Conservation (phyloP, 2,888 invertebrate species). For the Lordiphosa fenestrarum region DNA sequence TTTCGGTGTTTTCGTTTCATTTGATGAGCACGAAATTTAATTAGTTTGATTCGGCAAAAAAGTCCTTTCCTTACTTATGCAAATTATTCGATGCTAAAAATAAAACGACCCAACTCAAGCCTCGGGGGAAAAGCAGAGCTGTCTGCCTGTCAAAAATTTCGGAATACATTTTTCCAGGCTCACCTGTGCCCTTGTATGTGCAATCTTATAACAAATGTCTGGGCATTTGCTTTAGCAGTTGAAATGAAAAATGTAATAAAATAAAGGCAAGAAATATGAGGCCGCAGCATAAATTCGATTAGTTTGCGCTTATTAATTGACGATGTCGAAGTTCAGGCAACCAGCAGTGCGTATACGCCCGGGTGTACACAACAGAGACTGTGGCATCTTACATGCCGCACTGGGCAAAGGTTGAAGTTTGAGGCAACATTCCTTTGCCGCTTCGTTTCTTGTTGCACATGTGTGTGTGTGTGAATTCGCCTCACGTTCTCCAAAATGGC, state of each 20-base stretch:
- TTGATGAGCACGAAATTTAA: too few species aligned
- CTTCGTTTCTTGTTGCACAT: slow-evolving; percentile 33
- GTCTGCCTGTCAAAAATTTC: slow-evolving; percentile 4
- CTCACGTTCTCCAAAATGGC: slow-evolving; percentile 65
- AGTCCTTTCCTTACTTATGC: slow-evolving; percentile 17
- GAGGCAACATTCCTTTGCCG: slow-evolving; percentile 12
- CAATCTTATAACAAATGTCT: slow-evolving; percentile 25
- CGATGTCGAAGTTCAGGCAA: slow-evolving; percentile 15
- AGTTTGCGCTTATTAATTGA: slow-evolving; percentile 37
- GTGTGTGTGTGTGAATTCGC: slow-evolving; percentile 47
- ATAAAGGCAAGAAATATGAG: not conserved
- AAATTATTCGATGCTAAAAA: slow-evolving; percentile 5
- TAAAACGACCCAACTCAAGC: slow-evolving; percentile 14
- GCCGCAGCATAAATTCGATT: slow-evolving; percentile 31
- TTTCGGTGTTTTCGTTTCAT: too few species aligned
- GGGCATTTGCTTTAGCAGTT: slow-evolving; percentile 19
- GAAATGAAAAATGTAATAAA: slow-evolving; percentile 5
- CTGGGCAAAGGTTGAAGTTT: slow-evolving; percentile 22
- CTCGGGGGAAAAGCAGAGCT: not conserved
- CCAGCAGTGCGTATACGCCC: slow-evolving; percentile 26
- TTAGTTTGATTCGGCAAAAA: too few species aligned
- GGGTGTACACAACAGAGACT: slow-evolving; percentile 17
- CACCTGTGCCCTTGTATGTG: not conserved
- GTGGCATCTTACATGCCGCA: slow-evolving; percentile 42
- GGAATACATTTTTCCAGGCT: not conserved